phyloP scores from a whole-genome alignment of 2,797 vertebrate species.

The Gadopsis bispinosus region DNA sequence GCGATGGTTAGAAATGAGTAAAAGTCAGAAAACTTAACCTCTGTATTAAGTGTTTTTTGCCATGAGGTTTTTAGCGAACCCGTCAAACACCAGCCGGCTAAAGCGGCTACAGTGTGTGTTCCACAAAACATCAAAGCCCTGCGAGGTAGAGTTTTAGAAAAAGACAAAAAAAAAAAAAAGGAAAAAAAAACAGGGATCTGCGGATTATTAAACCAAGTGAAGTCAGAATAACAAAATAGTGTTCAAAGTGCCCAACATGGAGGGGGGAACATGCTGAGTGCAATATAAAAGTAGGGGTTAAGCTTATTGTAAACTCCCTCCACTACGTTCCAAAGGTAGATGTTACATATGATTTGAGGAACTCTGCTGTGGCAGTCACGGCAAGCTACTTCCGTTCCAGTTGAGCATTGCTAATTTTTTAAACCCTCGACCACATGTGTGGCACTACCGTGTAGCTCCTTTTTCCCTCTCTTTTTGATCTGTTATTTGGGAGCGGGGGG shows the following conservation, averaged over 20 bases:
- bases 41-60: slow-evolving; percentile 39
- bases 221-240: slow-evolving; percentile 89
- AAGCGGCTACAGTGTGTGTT: slow-evolving; percentile 55
- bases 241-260: slow-evolving; percentile 89
- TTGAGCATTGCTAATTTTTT: slow-evolving; percentile 89
- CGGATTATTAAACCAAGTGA: slow-evolving; percentile 86
- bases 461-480: slow-evolving; percentile 75
- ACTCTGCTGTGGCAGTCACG: slow-evolving; percentile 84
- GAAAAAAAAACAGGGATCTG: slow-evolving; percentile 64
- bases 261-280: slow-evolving; percentile 87
- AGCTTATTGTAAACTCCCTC: slow-evolving; percentile 90
- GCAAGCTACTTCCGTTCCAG: slow-evolving; percentile 87
- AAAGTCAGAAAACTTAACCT: slow-evolving; percentile 38
- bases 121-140: slow-evolving; percentile 72
- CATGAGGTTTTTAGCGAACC: slow-evolving; percentile 44
- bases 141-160: slow-evolving; percentile 47
- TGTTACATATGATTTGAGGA: slow-evolving; percentile 86
- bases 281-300: slow-evolving; percentile 90
- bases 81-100: slow-evolving; percentile 44
- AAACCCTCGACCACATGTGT: slow-evolving; percentile 83
- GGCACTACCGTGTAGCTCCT: slow-evolving; percentile 72
- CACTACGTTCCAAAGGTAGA: slow-evolving; percentile 86
- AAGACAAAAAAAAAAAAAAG: slow-evolving; percentile 7
- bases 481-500: slow-evolving; percentile 63
- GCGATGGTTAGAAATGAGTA: background rate